phyloP scores from a whole-genome alignment of 30 jellyfish, hydroid and myxozoan genomes.

The Mastigias papua region DNA sequence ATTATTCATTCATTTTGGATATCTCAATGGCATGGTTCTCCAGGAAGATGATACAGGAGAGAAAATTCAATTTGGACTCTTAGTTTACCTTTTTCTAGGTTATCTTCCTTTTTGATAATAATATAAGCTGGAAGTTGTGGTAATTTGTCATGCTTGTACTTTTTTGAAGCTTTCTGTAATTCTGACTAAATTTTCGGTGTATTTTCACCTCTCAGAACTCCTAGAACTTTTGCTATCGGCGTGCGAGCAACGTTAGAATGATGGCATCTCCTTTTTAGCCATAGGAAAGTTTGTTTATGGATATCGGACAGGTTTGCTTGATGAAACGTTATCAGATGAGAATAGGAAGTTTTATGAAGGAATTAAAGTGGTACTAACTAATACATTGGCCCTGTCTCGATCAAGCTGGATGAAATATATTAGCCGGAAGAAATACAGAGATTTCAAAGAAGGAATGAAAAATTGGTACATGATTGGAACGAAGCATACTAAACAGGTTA shows the following conservation, averaged over 20 bases:
- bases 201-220: too few relatives aligned
- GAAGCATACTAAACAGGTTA: background rate
- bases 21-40: too few relatives aligned
- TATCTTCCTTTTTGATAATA: too few relatives aligned
- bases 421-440: background rate
- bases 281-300: conserved; percentile 41
- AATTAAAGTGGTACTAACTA: background rate
- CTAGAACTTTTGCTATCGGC: too few relatives aligned
- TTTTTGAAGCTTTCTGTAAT: too few relatives aligned
- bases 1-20: too few relatives aligned
- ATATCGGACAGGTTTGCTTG: conserved; percentile 18
- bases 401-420: background rate
- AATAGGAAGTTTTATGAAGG: conserved; percentile 3
- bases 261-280: conserved; percentile 14
- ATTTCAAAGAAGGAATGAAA: background rate
- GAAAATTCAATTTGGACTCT: too few relatives aligned
- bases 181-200: too few relatives aligned
- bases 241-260: conserved; percentile 23
- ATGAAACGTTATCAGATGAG: conserved; percentile 2
- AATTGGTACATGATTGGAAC: background rate
- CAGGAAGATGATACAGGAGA: too few relatives aligned
- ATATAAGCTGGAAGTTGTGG: too few relatives aligned
- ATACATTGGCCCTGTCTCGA: background rate
- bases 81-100: too few relatives aligned
- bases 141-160: too few relatives aligned